Evolutionary conservation across 2,888 invertebrate species (phyloP), one percentile per base, ranked within the genome.

Genomic region (Melanophora roralis): DNA sequence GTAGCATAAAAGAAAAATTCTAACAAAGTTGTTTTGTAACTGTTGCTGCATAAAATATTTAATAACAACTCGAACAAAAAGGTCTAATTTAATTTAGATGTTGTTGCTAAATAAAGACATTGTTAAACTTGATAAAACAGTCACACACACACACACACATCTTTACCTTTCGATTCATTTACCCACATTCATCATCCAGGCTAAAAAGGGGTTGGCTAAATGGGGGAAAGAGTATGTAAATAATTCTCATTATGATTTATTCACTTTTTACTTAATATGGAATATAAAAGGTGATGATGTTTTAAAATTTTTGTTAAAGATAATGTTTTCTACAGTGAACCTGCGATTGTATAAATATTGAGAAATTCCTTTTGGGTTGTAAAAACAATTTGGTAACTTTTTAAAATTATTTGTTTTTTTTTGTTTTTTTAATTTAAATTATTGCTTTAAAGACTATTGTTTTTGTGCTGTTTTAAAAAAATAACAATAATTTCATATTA

Each of bases 11-110:
- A 12, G n/a, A 57, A 76, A 59, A 38, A 60, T 43, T 45, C 64
- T 27, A 36, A 62, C 62, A 55, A 55, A 53, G 32, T 27, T 34
- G 32, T 53, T 1, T 60, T 62, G 72, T 55, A 45, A 72, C 72
- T 62, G 62, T 55, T 43, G 45, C 36, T 64, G 45, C 16, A 36
- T 9, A 55, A 23, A 38, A 14, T n/a, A 67, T 51, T 11, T 27
- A 53, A 4, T 14, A 57, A n/a, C 77, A 82, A 77, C 60, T 64
- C 23, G 60, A 78, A 51, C 27, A 81, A 81, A 74, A 60, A 78
- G 75, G 82, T 83, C 27, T 82, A 80, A 83, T 83, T 84, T 82
- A 73, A 81, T 83, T 80, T 83, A 81, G 71, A 82, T 83, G 82
- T 81, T 83, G 79, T 82, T 73, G 78, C 67, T 36, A 55, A 49